Base-by-base conservation (phyloP, 2,113 vertebrate species). In the Nematolebias whitei region DNA sequence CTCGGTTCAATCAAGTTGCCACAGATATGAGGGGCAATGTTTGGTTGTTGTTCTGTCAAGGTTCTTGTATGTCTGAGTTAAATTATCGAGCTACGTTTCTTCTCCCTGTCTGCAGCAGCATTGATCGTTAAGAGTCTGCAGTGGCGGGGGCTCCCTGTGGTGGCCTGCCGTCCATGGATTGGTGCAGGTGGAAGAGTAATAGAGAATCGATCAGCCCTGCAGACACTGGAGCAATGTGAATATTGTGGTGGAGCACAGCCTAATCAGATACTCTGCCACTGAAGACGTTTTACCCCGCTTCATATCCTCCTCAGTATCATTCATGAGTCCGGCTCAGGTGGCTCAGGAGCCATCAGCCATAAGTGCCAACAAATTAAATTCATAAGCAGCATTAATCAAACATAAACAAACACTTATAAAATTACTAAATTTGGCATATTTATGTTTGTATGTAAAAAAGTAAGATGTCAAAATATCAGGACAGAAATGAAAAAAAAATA, bases 161-260 rank as follows among this genome's bases (percentile, higher is more conserved):
- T 68, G 57, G 72, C 69, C 71, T 2, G 68, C 19, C 22, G 14
- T 53, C 54, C 56, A 41, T 62, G 55, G 78, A 76, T 7, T 38
- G 78, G 68, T 74, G 77, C 67, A 69, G 77, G 61, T 58, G 43
- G 71, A 68, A 65, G 81, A 84, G 79, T 85, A 87, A 89, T 84
- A 80, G 77, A 76, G 70, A 84, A 90, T 90, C 13, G 89, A 90
- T 86, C 76, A 35, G 74, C 43, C 62, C 64, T 50, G 74, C 78
- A 84, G 83, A 84, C 79, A 66, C 64, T 70, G 63, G 65, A 72
- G 80, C 78, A 74, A 88, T 88, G 85, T 74, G 76, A 81, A 85
- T 83, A 73, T 68, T 70, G 77, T 83, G 83, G 75, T 74, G 70
- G 76, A 76, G 73, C 65, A 44, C 71, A 63, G 73, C 14, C 80